phyloP scores from a whole-genome alignment of 1,140 invertebrate genomes.

The Propsilocerus akamusi region DNA sequence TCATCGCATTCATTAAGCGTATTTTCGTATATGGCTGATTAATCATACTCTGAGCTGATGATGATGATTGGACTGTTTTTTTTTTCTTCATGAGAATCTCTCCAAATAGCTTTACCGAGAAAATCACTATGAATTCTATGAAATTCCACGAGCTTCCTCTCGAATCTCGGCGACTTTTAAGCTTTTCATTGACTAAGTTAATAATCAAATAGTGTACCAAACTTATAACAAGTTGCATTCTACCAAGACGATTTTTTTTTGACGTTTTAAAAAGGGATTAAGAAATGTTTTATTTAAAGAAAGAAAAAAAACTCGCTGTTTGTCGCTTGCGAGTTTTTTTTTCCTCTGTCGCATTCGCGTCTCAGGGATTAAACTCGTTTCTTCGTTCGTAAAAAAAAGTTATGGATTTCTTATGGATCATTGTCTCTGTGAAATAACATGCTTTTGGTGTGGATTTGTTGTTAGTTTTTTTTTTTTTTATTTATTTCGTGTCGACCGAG shows the following conservation, averaged over 20 bases:
- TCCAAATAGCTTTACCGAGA: too few relatives aligned
- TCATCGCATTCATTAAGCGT: too few relatives aligned
- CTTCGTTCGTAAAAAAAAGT: neutral
- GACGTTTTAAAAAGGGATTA: neutral
- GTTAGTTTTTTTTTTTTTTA: neutral
- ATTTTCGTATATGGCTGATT: too few relatives aligned
- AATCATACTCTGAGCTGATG: too few relatives aligned
- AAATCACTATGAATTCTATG: too few relatives aligned
- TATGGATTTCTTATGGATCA: neutral
- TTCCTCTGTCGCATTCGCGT: neutral
- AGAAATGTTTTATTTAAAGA: neutral
- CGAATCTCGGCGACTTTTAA: too few relatives aligned
- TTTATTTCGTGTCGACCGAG: neutral
- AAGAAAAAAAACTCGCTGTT: neutral
- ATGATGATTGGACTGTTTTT: too few relatives aligned
- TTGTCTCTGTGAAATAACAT: neutral
- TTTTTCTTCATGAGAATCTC: too few relatives aligned
- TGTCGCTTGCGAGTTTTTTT: neutral
- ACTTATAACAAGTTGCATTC: too few relatives aligned
- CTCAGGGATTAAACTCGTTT: neutral
- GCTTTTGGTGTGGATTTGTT: constrained; percentile 1
- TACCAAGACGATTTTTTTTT: neutral
- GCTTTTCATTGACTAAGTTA: too few relatives aligned
- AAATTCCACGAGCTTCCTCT: too few relatives aligned
- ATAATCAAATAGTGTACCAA: too few relatives aligned